Base-by-base conservation (phyloP, 2,113 vertebrate species). In the Sorex fumeus region DNA sequence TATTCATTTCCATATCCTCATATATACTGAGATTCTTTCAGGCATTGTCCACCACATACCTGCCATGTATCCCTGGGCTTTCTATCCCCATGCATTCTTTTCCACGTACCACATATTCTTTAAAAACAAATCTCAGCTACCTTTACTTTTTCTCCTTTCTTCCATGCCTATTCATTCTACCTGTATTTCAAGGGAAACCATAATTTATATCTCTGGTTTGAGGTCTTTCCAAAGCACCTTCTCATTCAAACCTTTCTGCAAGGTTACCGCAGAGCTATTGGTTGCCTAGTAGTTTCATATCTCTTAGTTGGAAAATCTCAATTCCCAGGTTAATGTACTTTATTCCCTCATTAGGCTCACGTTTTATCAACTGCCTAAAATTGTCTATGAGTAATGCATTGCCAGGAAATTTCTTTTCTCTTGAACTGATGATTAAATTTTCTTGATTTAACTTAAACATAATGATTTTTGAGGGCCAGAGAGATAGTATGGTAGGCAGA, bases 401-500 rank as follows among this genome's bases (percentile, higher is more conserved):
- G 10, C 2, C 34, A 57, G 8, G 25, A 74, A 8, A 71, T 75
- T 77, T 89, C 47, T 94, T 72, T 23, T 78, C n/a, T 72, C 84
- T 84, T 77, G 43, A 93, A 89, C 32, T 85, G 75, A 25, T 71
- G 81, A 12, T 91, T 79, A 27, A n/a, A 75, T 75, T 88, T 82
- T 30, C 74, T 23, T 40, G n/a, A 80, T 60, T 88, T 85, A 70
- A 79, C 3, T 74, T 82, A 78, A 78, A 45, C 91, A 87, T 19
- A 23, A 60, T 21, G 57, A 21, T 16, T 21, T 60, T 19, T 60
- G 18, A 19, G 19, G 21, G 21, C 18, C 47, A 50, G 47, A 50
- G 47, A 2, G 10, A 50, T 50, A 50, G 47, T 12, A 50, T 50
- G 10, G 10, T 13, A 50, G 47, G 47, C 13, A 50, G 47, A 50